These are phyloP conservation scores for Melieria picta DNA, from an alignment of 2,888 invertebrate species.

Conservation along the genomic window DNA sequence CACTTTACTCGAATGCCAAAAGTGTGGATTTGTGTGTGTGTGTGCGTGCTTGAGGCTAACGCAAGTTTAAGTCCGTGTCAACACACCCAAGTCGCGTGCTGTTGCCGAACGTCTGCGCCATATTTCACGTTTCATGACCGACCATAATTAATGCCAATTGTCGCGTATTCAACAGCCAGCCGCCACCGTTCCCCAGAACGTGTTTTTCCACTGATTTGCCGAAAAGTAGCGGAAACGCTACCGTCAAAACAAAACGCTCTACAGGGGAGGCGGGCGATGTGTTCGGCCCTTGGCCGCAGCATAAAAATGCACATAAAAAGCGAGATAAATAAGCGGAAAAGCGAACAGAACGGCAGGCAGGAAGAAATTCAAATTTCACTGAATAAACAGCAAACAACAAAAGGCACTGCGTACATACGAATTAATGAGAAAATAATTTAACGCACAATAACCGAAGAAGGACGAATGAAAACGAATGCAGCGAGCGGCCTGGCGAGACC, in stretches of 20 bases:
- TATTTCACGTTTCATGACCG: slow-evolving; percentile 53
- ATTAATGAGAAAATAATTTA: slow-evolving; percentile 31
- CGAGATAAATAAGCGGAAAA: background rate
- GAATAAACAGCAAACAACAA: background rate
- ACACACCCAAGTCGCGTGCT: background rate
- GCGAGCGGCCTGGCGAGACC: background rate
- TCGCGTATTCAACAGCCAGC: slow-evolving; percentile 23
- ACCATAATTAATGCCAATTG: slow-evolving; percentile 54
- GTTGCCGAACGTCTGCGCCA: background rate
- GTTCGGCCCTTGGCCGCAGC: no score
- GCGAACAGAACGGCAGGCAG: background rate
- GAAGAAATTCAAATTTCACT: slow-evolving; percentile 17
- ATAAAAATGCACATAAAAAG: no score
- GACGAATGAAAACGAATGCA: slow-evolving; percentile 15
- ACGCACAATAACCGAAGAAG: slow-evolving; percentile 10
- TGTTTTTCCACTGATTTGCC: slow-evolving; percentile 9
- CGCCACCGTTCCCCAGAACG: slow-evolving; percentile 6
- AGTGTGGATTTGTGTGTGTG: no score
- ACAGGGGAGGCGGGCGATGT: no score
- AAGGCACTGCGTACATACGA: background rate
- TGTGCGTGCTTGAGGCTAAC: no score
- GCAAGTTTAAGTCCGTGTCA: background rate
- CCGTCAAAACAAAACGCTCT: slow-evolving; percentile 14
- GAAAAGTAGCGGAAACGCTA: slow-evolving; percentile 14
- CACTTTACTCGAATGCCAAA: no score